Evolutionary conservation across 2,797 vertebrate genomes (phyloP), one percentile per base, ranked within the genome.

Genomic region (Characodon lateralis): DNA sequence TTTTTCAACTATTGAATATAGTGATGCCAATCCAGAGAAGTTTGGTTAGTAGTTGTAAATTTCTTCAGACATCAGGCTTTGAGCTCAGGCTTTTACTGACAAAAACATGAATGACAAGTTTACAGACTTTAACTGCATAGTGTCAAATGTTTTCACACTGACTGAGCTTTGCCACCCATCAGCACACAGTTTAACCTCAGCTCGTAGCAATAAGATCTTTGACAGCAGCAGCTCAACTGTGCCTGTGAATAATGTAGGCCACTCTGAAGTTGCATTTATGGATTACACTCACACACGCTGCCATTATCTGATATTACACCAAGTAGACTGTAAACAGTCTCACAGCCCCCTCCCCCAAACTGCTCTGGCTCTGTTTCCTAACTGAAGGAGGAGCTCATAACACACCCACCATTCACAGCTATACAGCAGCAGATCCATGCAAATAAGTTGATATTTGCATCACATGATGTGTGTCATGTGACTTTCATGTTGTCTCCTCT

Each of bases 321-420:
- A 84, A 71, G 78, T 81, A 79, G 76, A 92, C 63, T 53, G 82
- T 80, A 80, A 88, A 84, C 84, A 81, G 85, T 85, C 76, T 73
- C 69, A 84, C 28, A 48, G 80, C 84, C 79, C 80, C 86, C 84
- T 83, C 86, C 89, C 81, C 81, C 79, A 75, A 13, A 76, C 31
- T 59, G 65, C 79, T 71, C 55, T 12, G 14, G 46, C 71, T 77
- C 63, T 7, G 20, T 53, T 35, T 75, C 78, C 65, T n/a, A 72
- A 66, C 69, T 66, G 53, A 69, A 28, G 50, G 10, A 65, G 74
- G 76, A 48, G 22, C 51, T 73, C 73, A 14, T 12, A 41, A n/a
- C 72, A 46, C 71, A 28, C 53, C 78, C 73, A 48, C 46, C 74
- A 51, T 51, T 71, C 80, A 79, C 61, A 18, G 31, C 61, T 18